Conservation (phyloP, 2,113 vertebrate species). For the Egretta garzetta region DNA sequence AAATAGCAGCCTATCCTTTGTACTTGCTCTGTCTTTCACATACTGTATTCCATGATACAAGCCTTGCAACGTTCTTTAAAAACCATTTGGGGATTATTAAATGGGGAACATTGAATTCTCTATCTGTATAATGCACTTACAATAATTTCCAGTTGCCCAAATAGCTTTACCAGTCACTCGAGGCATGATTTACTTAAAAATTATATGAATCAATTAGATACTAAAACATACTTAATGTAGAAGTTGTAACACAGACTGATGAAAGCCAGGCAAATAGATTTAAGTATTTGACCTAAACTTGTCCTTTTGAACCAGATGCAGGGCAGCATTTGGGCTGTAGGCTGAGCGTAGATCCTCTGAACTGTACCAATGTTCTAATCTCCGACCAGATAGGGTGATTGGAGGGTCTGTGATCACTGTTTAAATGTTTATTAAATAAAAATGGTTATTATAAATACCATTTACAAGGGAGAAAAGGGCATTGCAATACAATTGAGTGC, state of each 20-base stretch:
- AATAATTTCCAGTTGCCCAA: constrained; percentile 23
- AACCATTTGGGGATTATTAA: constrained; percentile 51
- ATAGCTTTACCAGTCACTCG: constrained; percentile 31
- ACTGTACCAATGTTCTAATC: not conserved
- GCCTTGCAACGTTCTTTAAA: constrained; percentile 15
- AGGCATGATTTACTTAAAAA: constrained; percentile 43
- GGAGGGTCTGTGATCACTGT: not conserved
- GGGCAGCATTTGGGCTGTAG: not conserved
- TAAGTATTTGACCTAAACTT: constrained; percentile 39
- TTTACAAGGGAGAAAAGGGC: not conserved
- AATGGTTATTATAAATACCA: not conserved
- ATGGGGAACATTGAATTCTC: constrained; percentile 4
- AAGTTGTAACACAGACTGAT: not conserved
- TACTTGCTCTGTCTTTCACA: not conserved
- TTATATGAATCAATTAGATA: constrained; percentile 20
- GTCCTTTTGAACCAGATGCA: constrained; percentile 25
- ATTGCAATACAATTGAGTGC: not conserved
- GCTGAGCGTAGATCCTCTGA: not conserved
- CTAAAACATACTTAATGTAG: not conserved
- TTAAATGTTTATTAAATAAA: not conserved
- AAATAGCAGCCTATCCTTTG: not conserved
- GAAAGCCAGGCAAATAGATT: constrained; percentile 17
- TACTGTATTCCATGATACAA: not conserved
- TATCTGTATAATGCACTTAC: not conserved
- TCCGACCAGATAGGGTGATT: not conserved